Evolutionary conservation across 1,140 invertebrate genomes (phyloP).

Genomic region (Cotesia vestalis): DNA sequence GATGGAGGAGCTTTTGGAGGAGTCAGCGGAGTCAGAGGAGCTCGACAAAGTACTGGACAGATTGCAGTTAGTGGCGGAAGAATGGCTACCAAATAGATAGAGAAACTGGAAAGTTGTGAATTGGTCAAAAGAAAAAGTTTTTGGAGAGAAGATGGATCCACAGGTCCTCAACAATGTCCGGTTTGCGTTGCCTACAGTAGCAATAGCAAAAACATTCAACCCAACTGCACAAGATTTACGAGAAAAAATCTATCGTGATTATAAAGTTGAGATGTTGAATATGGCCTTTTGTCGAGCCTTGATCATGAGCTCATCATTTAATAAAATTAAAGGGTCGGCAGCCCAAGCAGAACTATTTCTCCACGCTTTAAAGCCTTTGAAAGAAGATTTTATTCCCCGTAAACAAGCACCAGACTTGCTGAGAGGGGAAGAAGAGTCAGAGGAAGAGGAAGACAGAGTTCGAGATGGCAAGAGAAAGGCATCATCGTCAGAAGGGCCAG

Average conservation of each 20-base stretch:
- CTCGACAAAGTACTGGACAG: no score
- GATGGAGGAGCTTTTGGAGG: no score
- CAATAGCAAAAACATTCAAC: constrained; percentile 16
- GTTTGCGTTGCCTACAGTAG: constrained; percentile 18
- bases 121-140: not conserved
- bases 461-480: not conserved
- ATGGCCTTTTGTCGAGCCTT: constrained; percentile 45
- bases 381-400: constrained; percentile 20
- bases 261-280: constrained; percentile 43
- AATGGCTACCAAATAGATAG: not conserved
- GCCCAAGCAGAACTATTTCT: constrained; percentile 25
- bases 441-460: not conserved
- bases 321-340: constrained; percentile 41
- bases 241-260: constrained; percentile 39
- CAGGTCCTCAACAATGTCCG: not conserved
- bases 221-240: constrained; percentile 21
- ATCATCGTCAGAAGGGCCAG: not conserved
- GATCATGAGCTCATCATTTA: constrained; percentile 42
- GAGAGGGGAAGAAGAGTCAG: not conserved
- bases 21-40: no score
- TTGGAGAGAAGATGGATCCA: not conserved
- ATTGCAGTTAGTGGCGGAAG: not conserved
- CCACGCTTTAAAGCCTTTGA: constrained; percentile 24
- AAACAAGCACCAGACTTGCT: not conserved
- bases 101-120: not conserved